A percentile compares a stretch with the other conserved stretches of the same genome.
These are phyloP conservation scores for Cottoperca gobio DNA, from an alignment of 2,797 vertebrate genomes.

Conservation along the genomic window DNA sequence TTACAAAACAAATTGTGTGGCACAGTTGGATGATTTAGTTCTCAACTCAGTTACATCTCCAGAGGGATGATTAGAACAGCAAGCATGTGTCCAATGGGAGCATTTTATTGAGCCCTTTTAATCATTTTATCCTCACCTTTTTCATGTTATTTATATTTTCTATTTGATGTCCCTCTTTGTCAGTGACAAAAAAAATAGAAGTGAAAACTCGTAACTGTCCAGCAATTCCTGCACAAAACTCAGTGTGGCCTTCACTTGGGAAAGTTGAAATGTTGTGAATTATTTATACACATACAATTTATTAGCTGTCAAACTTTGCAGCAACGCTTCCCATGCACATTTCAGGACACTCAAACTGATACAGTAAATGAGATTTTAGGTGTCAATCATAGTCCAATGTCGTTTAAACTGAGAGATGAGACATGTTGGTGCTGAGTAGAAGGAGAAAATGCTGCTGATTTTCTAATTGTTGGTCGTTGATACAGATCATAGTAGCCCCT, in stretches of 20 bases:
- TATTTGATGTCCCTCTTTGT: background rate
- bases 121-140: background rate
- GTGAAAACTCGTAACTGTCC: background rate
- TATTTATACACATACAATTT: background rate
- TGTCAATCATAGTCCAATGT: background rate
- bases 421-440: background rate
- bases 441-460: background rate
- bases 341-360: background rate
- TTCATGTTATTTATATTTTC: background rate
- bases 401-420: background rate
- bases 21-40: conserved; percentile 25
- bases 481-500: background rate
- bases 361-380: background rate
- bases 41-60: conserved; percentile 23
- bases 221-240: background rate
- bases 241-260: background rate
- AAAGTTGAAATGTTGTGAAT: background rate
- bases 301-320: background rate
- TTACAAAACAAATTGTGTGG: conserved; percentile 27
- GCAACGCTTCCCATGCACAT: too few species aligned
- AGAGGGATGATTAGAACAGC: background rate
- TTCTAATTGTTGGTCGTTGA: background rate
- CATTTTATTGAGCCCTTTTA: background rate
- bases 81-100: background rate
- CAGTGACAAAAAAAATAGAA: background rate